Evolutionary conservation across 2,888 invertebrate species (phyloP).

Genomic region (Leptinotarsa peninsularis): DNA sequence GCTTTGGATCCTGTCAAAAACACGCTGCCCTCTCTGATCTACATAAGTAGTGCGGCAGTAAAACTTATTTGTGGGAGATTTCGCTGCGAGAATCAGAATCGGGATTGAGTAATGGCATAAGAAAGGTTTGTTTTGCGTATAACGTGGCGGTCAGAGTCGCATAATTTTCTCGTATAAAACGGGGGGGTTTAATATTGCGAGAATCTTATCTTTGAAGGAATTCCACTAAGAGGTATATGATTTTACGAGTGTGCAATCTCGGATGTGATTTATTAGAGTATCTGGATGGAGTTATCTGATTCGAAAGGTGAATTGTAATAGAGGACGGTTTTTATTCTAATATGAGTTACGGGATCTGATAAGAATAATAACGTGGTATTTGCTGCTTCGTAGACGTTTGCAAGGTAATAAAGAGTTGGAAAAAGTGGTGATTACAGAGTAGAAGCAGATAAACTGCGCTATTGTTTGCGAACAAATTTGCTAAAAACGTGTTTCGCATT

Average conservation of each 20-base stretch:
- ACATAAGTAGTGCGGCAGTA: constrained; percentile 54
- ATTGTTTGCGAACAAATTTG: neutral
- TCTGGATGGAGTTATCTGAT: constrained; percentile 42
- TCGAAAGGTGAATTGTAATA: constrained; percentile 27
- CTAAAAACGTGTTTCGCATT: neutral
- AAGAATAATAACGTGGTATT: constrained; percentile 35
- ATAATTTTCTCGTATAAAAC: constrained; percentile 53
- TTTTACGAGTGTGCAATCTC: constrained; percentile 41
- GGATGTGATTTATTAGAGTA: constrained; percentile 43
- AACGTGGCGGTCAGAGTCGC: constrained; percentile 53
- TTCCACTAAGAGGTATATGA: constrained; percentile 43
- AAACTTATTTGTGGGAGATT: constrained; percentile 58
- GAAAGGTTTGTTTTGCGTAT: constrained; percentile 54
- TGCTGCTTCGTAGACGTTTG: constrained; percentile 27
- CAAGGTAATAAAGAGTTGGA: constrained; percentile 7
- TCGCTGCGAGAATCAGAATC: constrained; percentile 43
- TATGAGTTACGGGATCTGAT: constrained; percentile 40
- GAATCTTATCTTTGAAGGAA: constrained; percentile 48
- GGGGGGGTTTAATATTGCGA: constrained; percentile 43
- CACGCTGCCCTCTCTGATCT: constrained; percentile 59
- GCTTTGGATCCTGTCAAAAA: constrained; percentile 63
- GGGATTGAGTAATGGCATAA: constrained; percentile 57
- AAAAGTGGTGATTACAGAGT: constrained; percentile 24
- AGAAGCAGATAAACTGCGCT: constrained; percentile 1
- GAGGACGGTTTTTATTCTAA: constrained; percentile 32